Evolutionary conservation across 2,797 vertebrate species (phyloP), one percentile per base, ranked within the genome.

Genomic region (Crenuchus spilurus): DNA sequence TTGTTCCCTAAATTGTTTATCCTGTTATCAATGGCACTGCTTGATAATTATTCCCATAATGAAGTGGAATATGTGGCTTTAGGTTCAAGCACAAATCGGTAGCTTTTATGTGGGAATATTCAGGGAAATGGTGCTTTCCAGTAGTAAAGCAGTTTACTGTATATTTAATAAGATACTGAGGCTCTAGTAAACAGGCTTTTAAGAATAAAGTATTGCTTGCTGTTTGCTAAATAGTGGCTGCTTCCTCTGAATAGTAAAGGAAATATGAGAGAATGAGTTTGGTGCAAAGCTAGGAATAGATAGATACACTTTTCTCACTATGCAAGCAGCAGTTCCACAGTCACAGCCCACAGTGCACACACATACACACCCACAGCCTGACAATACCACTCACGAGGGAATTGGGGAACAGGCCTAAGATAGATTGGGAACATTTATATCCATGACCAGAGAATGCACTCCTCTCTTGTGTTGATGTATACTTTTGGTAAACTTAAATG

Each of bases 251-350:
- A 31, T 1, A 54, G 28, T 35, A 26, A 61, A 13, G 5, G 46
- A 9, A 52, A 28, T 6, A 42, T 67, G 16, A 16, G 60, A 61
- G 52, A 44, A 24, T 11, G 28, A 22, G 67, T 61, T 22, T 46
- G 24, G 51, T 49, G 41, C 33, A 52, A 44, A 42, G 35, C 20
- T 28, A 42, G 54, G 37, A 8, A 41, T 30, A 52, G 18, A 80
- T 9, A 31, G 82, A 77, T 82, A 37, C 84, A 37, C 77, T 86
- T 80, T 80, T 80, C 83, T 90, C 88, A 89, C 92, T 93, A 93
- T 92, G 91, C 91, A 93, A 93, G 83, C 85, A 82, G 79, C 28
- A 82, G 26, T 22, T 26, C 35, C 49, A 87, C 80, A 54, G 87
- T 90, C 88, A 55, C 16, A 75, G 42, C 48, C 37, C 33, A 58